Conservation (phyloP, 2,113 vertebrate species). For the Hemiscyllium ocellatum region DNA sequence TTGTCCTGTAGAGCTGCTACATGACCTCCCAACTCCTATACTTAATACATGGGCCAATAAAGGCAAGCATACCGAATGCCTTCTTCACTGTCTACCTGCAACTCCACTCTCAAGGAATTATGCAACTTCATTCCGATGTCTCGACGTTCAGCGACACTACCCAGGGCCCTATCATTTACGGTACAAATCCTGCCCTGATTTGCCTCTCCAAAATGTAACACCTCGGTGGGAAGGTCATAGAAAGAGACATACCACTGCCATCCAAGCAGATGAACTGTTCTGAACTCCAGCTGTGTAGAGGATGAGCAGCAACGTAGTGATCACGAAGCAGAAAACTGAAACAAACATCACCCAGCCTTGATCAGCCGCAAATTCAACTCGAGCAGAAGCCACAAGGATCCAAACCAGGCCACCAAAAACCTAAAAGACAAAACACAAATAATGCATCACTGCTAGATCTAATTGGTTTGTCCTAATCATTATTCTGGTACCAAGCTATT, state of each 20-base stretch:
- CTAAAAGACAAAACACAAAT: constrained; percentile 46
- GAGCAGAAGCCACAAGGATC: constrained; percentile 65
- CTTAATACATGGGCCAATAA: too few species aligned
- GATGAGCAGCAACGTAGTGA: constrained; percentile 58
- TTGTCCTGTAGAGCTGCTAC: too few species aligned
- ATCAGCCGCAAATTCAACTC: constrained; percentile 18
- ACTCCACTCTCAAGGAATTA: too few species aligned
- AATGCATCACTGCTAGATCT: not conserved
- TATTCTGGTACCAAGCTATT: not conserved
- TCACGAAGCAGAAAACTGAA: constrained; percentile 67
- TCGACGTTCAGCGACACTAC: too few species aligned
- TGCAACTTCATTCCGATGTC: too few species aligned
- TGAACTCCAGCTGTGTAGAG: constrained; percentile 60
- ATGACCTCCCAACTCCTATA: too few species aligned
- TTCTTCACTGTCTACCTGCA: too few species aligned
- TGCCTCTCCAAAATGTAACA: too few species aligned
- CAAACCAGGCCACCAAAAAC: constrained; percentile 71
- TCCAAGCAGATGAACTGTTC: constrained; percentile 56
- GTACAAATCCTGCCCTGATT: too few species aligned
- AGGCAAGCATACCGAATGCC: too few species aligned
- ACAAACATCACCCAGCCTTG: constrained; percentile 77
- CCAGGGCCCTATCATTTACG: too few species aligned
- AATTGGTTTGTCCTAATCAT: not conserved
- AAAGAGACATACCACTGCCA: constrained; percentile 57
- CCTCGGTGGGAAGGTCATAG: too few species aligned